These are phyloP conservation scores for Philopotamus ludificatus DNA, from an alignment of 1,140 invertebrate genomes.

Conservation along the genomic window DNA sequence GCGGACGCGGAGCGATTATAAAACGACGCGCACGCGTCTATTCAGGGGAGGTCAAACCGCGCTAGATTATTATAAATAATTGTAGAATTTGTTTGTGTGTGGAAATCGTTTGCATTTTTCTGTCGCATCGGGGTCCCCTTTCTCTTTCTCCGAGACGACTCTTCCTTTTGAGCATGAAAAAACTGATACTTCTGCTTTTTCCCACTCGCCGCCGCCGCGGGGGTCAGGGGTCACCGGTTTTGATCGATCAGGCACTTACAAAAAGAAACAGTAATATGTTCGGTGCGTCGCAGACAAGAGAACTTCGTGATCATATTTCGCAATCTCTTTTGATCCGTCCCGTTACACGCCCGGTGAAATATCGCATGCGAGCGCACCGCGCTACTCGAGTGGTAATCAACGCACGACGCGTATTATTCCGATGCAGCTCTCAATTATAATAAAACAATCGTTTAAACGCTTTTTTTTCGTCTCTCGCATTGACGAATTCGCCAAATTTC, in stretches of 20 bases:
- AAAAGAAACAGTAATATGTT: constrained; percentile 38
- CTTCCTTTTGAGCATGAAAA: constrained; percentile 10
- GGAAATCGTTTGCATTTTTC: neutral
- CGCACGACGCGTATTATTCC: neutral
- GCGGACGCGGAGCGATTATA: constrained; percentile 1
- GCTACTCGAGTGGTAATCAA: neutral
- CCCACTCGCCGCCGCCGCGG: constrained; percentile 3
- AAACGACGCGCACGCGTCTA: neutral
- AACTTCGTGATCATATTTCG: constrained; percentile 37
- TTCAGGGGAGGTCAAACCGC: neutral
- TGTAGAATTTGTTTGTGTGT: too few relatives aligned
- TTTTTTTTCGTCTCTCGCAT: neutral
- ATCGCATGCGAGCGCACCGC: neutral
- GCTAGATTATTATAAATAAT: neutral
- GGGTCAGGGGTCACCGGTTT: constrained; percentile 29
- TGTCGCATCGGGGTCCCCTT: neutral
- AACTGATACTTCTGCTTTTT: constrained; percentile 13
- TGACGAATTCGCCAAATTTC: neutral
- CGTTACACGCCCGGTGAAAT: constrained; percentile 24
- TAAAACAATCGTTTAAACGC: too few relatives aligned
- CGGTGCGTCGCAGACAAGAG: constrained; percentile 26
- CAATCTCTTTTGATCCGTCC: constrained; percentile 35
- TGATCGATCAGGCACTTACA: constrained; percentile 34
- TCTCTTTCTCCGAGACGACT: constrained; percentile 11
- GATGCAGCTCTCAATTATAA: neutral